Percentiles rank a stretch among this genome's conserved stretches.
These are phyloP conservation scores for Homarus gammarus DNA, from an alignment of 2,888 invertebrate genomes.

Conservation along the genomic window DNA sequence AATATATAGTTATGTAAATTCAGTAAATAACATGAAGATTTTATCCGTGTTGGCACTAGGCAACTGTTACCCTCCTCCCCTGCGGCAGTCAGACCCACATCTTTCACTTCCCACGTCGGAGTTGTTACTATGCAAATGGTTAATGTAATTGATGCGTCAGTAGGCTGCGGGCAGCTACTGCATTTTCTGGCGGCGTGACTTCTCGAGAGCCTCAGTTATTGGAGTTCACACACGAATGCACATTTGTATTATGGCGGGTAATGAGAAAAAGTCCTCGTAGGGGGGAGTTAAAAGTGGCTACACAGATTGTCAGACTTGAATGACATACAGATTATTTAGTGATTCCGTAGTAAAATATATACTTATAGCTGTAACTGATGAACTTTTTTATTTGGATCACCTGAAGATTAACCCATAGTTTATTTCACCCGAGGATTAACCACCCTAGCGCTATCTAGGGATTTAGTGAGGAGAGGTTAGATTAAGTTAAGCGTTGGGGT, in stretches of 20 bases:
- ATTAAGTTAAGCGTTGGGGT: no score
- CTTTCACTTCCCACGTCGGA: slow-evolving; percentile 45
- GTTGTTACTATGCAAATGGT: slow-evolving; percentile 59
- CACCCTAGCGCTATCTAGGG: no score
- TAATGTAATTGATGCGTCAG: slow-evolving; percentile 43
- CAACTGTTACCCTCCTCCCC: background rate
- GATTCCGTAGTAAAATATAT: background rate
- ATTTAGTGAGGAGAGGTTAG: no score
- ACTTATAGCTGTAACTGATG: background rate
- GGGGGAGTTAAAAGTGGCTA: no score
- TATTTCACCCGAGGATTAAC: no score
- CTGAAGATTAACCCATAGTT: no score
- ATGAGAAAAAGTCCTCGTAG: background rate
- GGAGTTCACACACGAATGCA: background rate
- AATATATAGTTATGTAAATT: background rate
- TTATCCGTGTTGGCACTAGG: no score
- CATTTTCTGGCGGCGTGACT: slow-evolving; percentile 37
- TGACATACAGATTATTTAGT: no score
- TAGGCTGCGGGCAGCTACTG: slow-evolving; percentile 18
- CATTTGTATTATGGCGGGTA: background rate
- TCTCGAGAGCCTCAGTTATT: background rate
- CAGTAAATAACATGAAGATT: background rate
- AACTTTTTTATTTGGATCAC: no score
- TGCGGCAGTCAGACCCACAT: slow-evolving; percentile 12
- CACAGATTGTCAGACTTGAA: no score